These are phyloP conservation scores for Syrista parreyssii DNA, from an alignment of 2,888 invertebrate genomes.

Conservation along the genomic window DNA sequence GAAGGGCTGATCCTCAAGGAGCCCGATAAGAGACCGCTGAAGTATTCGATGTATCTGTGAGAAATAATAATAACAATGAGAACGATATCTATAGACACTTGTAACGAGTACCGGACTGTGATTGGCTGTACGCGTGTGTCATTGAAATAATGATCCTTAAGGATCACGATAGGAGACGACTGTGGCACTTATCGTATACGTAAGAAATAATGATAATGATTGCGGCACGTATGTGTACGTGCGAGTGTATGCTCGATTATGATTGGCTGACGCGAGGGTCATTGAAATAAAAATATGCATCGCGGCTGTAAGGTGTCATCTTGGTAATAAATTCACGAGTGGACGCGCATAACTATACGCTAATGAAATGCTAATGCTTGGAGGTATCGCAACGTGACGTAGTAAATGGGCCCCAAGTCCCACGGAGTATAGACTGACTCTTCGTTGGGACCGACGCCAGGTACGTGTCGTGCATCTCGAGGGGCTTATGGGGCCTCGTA, in stretches of 20 bases:
- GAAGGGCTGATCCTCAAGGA: constrained; percentile 89
- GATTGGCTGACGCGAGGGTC: not conserved
- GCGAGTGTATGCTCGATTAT: not conserved
- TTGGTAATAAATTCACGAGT: constrained; percentile 2
- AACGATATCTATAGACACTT: constrained; percentile 24
- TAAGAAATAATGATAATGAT: not conserved
- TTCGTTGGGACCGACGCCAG: not conserved
- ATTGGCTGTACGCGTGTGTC: constrained; percentile 1
- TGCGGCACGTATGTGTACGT: not conserved
- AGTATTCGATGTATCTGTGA: constrained; percentile 90
- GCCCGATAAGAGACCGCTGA: constrained; percentile 89
- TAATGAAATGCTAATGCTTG: constrained; percentile 47
- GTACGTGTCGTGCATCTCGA: not conserved
- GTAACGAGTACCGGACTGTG: not conserved
- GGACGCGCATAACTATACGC: constrained; percentile 9
- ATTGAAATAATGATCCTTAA: constrained; percentile 13
- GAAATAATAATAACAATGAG: not conserved
- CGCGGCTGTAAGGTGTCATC: constrained; percentile 1
- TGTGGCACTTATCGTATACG: too few species aligned
- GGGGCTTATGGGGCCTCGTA: not conserved
- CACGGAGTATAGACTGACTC: not conserved
- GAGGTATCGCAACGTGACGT: not conserved
- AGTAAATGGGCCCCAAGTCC: not conserved
- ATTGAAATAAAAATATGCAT: constrained; percentile 16
- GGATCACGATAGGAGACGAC: constrained; percentile 5